Evolutionary conservation across 1,140 invertebrate genomes (phyloP).

Genomic region (Conus ventricosus): DNA sequence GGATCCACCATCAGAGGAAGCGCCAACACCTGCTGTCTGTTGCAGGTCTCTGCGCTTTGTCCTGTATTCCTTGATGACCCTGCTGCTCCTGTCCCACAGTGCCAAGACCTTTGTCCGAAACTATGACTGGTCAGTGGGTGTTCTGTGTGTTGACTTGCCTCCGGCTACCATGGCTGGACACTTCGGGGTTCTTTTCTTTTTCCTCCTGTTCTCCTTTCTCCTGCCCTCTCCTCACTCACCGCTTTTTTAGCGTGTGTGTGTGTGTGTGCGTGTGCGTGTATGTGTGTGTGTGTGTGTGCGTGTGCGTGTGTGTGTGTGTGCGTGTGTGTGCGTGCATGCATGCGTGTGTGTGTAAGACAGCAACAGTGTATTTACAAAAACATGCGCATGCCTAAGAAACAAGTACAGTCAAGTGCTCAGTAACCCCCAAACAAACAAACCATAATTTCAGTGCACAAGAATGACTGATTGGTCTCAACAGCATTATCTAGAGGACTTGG

Average conservation of each 20-base stretch:
- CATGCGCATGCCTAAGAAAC: too few species aligned
- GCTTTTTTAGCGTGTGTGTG: neutral
- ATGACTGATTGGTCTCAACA: too few species aligned
- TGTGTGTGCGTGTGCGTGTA: neutral
- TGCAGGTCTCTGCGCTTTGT: constrained; percentile 78
- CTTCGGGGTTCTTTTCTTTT: neutral
- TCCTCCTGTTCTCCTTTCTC: neutral
- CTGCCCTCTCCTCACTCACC: neutral
- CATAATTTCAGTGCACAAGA: too few species aligned
- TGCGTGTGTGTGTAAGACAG: neutral
- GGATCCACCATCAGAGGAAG: too few species aligned
- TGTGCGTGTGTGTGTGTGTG: neutral
- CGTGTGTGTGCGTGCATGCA: neutral
- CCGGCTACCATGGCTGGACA: neutral
- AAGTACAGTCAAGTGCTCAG: too few species aligned
- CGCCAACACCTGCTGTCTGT: neutral
- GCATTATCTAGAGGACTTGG: too few species aligned
- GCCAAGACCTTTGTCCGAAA: constrained; percentile 91
- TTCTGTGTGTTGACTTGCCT: neutral
- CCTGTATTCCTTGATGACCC: constrained; percentile 79
- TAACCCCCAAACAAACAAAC: too few species aligned
- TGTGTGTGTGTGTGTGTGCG: neutral
- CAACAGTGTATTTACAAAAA: too few species aligned
- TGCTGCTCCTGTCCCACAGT: constrained; percentile 85
- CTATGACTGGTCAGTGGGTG: constrained; percentile 85